Percentiles rank a stretch among this genome's conserved stretches.
Conservation (phyloP, 1,140 invertebrate genomes). For the Cryptotermes secundus region DNA sequence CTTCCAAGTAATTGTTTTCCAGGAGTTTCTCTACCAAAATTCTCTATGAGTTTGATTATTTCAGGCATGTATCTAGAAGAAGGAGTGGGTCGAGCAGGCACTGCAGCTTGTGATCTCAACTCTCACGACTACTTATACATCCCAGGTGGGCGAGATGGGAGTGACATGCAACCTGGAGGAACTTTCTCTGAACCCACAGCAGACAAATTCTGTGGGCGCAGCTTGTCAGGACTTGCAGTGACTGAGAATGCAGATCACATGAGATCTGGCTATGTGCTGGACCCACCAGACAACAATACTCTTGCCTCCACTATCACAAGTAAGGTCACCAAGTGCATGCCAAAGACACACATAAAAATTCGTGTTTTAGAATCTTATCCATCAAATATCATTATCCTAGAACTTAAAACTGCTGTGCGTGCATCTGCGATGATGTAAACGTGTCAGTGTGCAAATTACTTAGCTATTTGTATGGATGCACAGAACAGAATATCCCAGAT, state of each 20-base stretch:
- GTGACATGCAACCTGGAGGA: constrained; percentile 30
- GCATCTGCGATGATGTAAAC: too few species aligned
- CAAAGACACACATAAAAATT: too few species aligned
- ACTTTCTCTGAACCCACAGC: constrained; percentile 21
- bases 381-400: too few species aligned
- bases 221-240: constrained; percentile 37
- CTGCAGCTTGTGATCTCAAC: constrained; percentile 36
- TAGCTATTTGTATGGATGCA: too few species aligned
- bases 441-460: too few species aligned
- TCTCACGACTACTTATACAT: constrained; percentile 39
- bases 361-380: too few species aligned
- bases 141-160: constrained; percentile 35
- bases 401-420: too few species aligned
- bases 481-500: too few species aligned
- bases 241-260: constrained; percentile 37
- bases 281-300: constrained; percentile 37
- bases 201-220: constrained; percentile 39
- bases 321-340: constrained; percentile 11
- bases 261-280: constrained; percentile 34
- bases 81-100: constrained; percentile 38
- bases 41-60: background rate
- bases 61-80: constrained; percentile 35
- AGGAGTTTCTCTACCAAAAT: too few species aligned
- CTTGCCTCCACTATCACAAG: constrained; percentile 35
- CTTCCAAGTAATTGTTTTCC: too few species aligned